A percentile compares a stretch with the other conserved stretches of the same genome.
These are phyloP conservation scores for Drosophila neoperkinsi DNA, from an alignment of 2,888 invertebrate species.

Conservation along the genomic window DNA sequence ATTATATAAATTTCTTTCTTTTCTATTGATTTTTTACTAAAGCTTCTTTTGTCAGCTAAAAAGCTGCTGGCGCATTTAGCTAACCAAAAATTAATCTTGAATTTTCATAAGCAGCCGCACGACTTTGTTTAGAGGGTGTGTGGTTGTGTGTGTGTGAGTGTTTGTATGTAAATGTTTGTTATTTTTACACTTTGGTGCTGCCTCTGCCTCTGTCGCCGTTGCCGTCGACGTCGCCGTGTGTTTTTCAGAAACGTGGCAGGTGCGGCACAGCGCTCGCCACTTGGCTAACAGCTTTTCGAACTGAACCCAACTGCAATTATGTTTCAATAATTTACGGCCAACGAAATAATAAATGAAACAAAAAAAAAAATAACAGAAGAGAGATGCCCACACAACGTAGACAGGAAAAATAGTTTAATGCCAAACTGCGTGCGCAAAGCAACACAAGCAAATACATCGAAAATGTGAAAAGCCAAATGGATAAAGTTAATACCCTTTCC, in stretches of 20 bases:
- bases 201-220: neutral
- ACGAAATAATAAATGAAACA: constrained; percentile 6
- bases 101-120: constrained; percentile 47
- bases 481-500: constrained; percentile 13
- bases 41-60: constrained; percentile 57
- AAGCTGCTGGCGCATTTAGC: constrained; percentile 36
- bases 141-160: constrained; percentile 10
- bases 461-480: neutral
- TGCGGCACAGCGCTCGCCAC: constrained; percentile 67
- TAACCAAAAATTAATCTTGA: constrained; percentile 53
- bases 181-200: constrained; percentile 67
- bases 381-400: constrained; percentile 4
- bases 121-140: constrained; percentile 18
- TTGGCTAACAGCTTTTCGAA: constrained; percentile 30
- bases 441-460: constrained; percentile 5
- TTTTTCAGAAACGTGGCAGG: constrained; percentile 61
- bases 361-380: neutral
- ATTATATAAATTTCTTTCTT: neutral
- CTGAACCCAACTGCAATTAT: constrained; percentile 38
- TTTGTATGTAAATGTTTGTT: constrained; percentile 58
- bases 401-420: constrained; percentile 20
- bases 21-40: constrained; percentile 1
- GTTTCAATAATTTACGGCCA: constrained; percentile 58
- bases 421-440: constrained; percentile 8
- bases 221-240: constrained; percentile 5